Evolutionary conservation across 2,888 invertebrate species (phyloP), one percentile per base, ranked within the genome.

Genomic region (Cataglyphis albicans): DNA sequence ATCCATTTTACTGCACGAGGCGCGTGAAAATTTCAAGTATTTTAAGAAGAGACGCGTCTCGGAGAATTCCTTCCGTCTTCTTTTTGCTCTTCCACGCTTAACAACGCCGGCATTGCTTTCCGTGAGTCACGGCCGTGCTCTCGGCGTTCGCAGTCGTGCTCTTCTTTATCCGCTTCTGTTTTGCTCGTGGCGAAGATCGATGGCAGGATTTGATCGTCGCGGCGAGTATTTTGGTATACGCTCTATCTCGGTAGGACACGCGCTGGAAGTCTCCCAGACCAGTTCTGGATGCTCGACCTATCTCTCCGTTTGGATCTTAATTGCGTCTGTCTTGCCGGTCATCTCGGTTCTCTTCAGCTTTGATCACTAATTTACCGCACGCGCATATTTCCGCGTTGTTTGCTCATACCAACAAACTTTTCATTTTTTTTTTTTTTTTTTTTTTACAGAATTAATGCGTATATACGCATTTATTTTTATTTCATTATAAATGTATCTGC

Each of bases 181-280:
- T 81, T 81, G 74, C 74, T 81, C 81, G 74, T 74, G 21, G 63
- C 44, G 64, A 72, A 74, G 72, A 81, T 73, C 81, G 81, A 74
- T 81, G 81, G 73, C 63, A 74, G 74, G 74, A 81, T 81, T 65
- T 64, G 81, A 74, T 57, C 44, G 74, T 55, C 55, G 18, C 29
- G 63, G 21, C 52, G 81, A 65, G 81, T 81, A 81, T 81, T 81
- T 81, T 74, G 64, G 81, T 81, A 74, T 63, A 25, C 74, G 52
- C 29, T 63, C 72, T 68, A 48, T 61, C 73, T 18, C 67, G 68
- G 55, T 81, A 81, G 74, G 74, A 74, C 74, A 55, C 73, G 29
- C 52, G 61, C 81, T 81, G 74, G 64, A 64, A 74, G 48, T 74
- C 55, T 41, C 52, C 21, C 65, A 65, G 41, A 81, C 29, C 15